phyloP scores from a whole-genome alignment of 2,113 vertebrate genomes.

The Jaculus jaculus region DNA sequence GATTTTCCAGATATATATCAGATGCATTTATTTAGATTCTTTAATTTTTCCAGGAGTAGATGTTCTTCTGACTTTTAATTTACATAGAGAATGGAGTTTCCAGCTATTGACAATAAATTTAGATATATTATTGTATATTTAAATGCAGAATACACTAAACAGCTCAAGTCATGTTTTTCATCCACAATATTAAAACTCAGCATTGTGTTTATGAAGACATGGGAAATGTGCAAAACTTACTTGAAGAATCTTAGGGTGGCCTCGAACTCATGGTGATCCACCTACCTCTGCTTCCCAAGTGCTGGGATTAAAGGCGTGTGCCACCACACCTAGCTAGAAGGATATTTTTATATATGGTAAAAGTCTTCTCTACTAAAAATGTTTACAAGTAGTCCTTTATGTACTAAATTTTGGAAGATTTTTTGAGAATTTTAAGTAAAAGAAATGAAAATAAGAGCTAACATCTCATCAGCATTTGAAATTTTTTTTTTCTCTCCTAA shows the following conservation, averaged over 20 bases:
- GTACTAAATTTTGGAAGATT: background rate
- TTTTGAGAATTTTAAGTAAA: background rate
- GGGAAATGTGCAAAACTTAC: background rate
- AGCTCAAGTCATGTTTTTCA: background rate
- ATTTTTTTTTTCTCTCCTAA: background rate
- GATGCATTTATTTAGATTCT: background rate
- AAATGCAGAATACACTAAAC: background rate
- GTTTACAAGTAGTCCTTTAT: background rate
- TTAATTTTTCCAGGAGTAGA: background rate
- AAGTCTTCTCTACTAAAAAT: constrained; percentile 14
- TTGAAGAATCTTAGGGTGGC: no score
- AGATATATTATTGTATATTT: background rate
- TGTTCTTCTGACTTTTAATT: constrained; percentile 13
- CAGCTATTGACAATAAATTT: background rate
- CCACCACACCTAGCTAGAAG: no score
- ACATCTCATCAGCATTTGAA: background rate
- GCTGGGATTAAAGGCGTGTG: no score
- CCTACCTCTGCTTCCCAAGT: no score
- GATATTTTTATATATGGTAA: constrained; percentile 40
- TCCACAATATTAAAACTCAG: background rate
- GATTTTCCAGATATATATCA: background rate
- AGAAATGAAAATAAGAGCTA: background rate
- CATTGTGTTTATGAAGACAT: background rate
- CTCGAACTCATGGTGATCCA: no score
- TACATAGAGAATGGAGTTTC: background rate